phyloP scores from a whole-genome alignment of 2,113 vertebrate genomes.

The Prinia subflava region DNA sequence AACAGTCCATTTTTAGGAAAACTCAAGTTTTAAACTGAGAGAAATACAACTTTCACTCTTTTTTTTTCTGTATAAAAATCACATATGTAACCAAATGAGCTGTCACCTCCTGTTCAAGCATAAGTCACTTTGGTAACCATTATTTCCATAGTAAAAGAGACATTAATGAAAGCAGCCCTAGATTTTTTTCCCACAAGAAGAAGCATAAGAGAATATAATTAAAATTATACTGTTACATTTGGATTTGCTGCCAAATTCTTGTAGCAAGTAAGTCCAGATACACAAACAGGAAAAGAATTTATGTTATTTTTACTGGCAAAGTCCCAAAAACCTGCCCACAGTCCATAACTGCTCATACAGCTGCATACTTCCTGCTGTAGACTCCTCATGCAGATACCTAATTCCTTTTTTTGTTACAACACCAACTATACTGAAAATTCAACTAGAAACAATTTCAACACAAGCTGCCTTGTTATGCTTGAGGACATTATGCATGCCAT shows the following conservation, averaged over 20 bases:
- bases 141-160: background rate
- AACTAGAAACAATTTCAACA: background rate
- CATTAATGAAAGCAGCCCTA: background rate
- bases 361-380: background rate
- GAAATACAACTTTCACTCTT: background rate
- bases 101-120: background rate
- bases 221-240: background rate
- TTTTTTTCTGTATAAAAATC: background rate
- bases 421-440: background rate
- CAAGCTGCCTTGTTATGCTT: background rate
- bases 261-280: background rate
- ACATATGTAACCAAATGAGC: background rate
- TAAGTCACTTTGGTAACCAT: background rate
- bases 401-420: background rate
- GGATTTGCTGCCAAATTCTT: background rate
- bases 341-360: background rate
- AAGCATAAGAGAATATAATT: background rate
- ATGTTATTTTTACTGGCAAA: background rate
- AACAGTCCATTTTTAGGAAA: background rate
- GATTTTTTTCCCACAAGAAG: background rate
- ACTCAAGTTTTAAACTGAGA: background rate
- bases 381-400: background rate
- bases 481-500: background rate
- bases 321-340: background rate
- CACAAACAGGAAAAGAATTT: conserved; percentile 11